phyloP scores from a whole-genome alignment of 2,797 vertebrate species.

The Oryzias sinensis region DNA sequence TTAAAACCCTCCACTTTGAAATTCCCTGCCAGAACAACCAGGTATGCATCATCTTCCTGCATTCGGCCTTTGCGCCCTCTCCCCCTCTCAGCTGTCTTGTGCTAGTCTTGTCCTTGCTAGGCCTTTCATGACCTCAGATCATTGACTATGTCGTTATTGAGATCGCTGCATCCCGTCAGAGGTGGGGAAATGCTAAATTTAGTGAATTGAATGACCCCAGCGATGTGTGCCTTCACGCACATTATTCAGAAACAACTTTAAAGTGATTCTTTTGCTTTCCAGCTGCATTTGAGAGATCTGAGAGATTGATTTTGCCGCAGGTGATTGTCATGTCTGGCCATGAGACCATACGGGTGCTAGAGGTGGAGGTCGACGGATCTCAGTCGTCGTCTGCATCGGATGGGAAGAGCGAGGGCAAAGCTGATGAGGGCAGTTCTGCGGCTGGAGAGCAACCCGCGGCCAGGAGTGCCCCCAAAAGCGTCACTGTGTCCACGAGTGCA shows the following conservation, averaged over 20 bases:
- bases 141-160: conserved; percentile 20
- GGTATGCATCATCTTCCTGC: conserved; percentile 63
- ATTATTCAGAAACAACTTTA: background rate
- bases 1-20: conserved; percentile 82
- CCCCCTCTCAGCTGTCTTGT: conserved; percentile 42
- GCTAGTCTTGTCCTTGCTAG: conserved; percentile 32
- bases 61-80: conserved; percentile 52
- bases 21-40: conserved; percentile 74
- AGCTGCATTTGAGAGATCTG: background rate
- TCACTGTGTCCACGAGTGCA: conserved; percentile 28
- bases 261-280: background rate
- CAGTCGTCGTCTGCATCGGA: conserved; percentile 59
- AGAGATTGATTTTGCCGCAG: conserved; percentile 61
- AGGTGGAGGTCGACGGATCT: conserved; percentile 87
- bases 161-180: conserved; percentile 9
- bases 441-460: conserved; percentile 50
- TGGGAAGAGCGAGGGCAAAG: conserved; percentile 56
- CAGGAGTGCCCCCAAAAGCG: conserved; percentile 41
- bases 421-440: conserved; percentile 50
- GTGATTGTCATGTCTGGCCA: conserved; percentile 97
- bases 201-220: background rate
- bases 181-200: conserved; percentile 4
- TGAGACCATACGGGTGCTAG: conserved; percentile 93
- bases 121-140: conserved; percentile 50
- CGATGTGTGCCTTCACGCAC: background rate